Base-by-base conservation (phyloP, 2,113 vertebrate genomes). In the chimpanzee (Pan troglodytes) region DNA sequence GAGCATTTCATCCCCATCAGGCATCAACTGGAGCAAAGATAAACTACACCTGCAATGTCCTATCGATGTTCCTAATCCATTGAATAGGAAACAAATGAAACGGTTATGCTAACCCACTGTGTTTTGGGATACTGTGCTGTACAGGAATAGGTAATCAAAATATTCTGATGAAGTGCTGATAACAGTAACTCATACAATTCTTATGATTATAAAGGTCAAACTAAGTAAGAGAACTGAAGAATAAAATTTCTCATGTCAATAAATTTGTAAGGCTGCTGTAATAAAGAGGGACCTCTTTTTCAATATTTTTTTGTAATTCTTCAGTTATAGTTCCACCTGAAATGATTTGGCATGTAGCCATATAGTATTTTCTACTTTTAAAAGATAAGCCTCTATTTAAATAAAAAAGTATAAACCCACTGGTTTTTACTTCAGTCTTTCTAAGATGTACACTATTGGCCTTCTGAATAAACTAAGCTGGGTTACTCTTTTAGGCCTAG, bases 401-500 rank as follows among this genome's bases (percentile, higher is more conserved):
- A 59, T 25, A 17, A 48, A 48, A n/a, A 64, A 64, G 13, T 40
- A 67, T 70, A 55, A 4, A n/a, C 30, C 4, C 0, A 64, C 32
- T n/a, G 38, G 45, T 0, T 68, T 78, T 93, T 40, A 67, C 68
- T 83, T 90, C 27, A 35, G 5, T 52, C 9, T 14, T 6, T 79
- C 22, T 45, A 27, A 52, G 22, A 27, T 50, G 0, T 40, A 57
- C 11, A n/a, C 11, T 67, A 16, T 6, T 52, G 67, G 4, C 6
- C 59, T 73, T 70, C 14, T 40, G n/a, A 22, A 32, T 48, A n/a
- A 59, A 13, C 64, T 8, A 35, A 61, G 22, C 8, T 38, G 30
- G 5, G 4, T 6, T 55, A 1, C 30, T 70, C 5, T 32, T 22
- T 10, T 10, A 55, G 7, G 3, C 3, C 5, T 8, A 64, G 35